These are phyloP conservation scores for Lota lota DNA, from an alignment of 2,113 vertebrate species.

Conservation along the genomic window DNA sequence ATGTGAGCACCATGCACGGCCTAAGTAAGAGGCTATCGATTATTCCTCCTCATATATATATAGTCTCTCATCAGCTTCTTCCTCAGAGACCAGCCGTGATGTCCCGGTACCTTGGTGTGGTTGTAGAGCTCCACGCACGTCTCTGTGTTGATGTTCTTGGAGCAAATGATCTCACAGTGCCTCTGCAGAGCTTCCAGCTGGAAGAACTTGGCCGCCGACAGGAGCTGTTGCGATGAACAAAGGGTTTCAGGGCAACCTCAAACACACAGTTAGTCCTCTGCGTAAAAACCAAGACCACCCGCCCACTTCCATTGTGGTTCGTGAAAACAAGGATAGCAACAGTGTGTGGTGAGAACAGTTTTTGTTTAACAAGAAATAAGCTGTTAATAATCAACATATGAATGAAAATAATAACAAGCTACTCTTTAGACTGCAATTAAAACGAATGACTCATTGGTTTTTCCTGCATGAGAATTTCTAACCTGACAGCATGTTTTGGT, in stretches of 20 bases:
- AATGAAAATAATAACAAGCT: too few relatives aligned
- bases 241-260: not conserved
- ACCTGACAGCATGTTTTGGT: not conserved
- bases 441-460: too few relatives aligned
- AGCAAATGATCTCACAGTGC: slow-evolving; percentile 98
- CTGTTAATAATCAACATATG: not conserved
- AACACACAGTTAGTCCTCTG: not conserved
- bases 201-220: slow-evolving; percentile 98
- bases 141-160: slow-evolving; percentile 95
- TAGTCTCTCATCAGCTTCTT: too few relatives aligned
- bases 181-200: slow-evolving; percentile 95
- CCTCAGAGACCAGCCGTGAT: too few relatives aligned
- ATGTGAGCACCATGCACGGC: too few relatives aligned
- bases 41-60: too few relatives aligned
- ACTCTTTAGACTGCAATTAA: too few relatives aligned
- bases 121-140: slow-evolving; percentile 98
- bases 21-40: too few relatives aligned
- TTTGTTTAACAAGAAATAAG: not conserved
- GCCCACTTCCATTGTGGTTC: not conserved
- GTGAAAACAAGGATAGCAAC: too few relatives aligned
- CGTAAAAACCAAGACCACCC: not conserved
- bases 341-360: too few relatives aligned
- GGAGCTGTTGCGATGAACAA: slow-evolving; percentile 75
- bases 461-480: too few relatives aligned
- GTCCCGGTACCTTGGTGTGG: slow-evolving; percentile 87